Percentiles rank a stretch among this genome's conserved stretches.
Evolutionary conservation across 2,888 invertebrate genomes (phyloP).

Genomic region (Lucinisca nassula): DNA sequence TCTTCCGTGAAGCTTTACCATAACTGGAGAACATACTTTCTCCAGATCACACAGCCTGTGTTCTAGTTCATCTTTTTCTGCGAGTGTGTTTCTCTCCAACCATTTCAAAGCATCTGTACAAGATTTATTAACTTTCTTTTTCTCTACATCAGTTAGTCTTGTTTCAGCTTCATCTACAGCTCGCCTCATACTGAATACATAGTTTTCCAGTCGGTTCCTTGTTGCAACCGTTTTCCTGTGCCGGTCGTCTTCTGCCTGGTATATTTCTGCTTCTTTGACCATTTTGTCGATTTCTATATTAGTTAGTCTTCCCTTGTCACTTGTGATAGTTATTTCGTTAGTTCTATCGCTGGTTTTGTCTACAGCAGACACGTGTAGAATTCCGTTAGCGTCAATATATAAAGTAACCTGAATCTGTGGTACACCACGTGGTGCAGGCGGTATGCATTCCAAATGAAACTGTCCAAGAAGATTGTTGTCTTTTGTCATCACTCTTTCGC

Average conservation of each 20-base stretch:
- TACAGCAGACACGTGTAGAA: background rate
- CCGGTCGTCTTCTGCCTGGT: background rate
- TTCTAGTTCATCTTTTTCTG: background rate
- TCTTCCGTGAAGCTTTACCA: too few relatives aligned
- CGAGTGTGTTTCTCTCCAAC: background rate
- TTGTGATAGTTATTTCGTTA: background rate
- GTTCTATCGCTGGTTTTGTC: background rate
- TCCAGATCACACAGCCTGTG: background rate
- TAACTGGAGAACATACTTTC: background rate
- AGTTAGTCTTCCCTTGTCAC: background rate
- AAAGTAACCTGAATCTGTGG: background rate
- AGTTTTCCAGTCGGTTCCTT: background rate
- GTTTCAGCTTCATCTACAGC: background rate
- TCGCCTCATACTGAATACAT: background rate
- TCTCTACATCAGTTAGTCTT: background rate
- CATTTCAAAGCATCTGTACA: background rate
- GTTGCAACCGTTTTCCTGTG: background rate
- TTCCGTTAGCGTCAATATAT: background rate
- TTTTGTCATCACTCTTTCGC: background rate
- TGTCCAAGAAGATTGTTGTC: background rate
- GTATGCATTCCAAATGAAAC: background rate
- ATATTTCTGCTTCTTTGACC: background rate
- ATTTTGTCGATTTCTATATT: background rate
- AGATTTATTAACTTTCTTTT: background rate
- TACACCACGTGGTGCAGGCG: background rate